Evolutionary conservation across 2,888 invertebrate genomes (phyloP), one percentile per base, ranked within the genome.

Genomic region (Cetonia aurata): DNA sequence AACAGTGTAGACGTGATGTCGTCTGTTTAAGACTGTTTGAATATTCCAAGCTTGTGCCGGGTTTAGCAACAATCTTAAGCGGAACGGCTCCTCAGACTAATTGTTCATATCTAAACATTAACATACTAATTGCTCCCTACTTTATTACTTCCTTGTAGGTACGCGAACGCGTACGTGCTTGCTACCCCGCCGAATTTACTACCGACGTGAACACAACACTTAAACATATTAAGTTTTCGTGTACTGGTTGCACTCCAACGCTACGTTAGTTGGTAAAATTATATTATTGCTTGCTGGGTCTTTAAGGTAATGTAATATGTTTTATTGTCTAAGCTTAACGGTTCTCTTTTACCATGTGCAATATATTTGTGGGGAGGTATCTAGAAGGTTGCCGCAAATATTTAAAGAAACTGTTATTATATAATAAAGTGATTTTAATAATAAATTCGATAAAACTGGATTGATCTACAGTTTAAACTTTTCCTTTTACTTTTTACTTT

Each of bases 31-130:
- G 78, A 78, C 82, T 84, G 83, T 81, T 84, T 85, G 83, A 84
- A 84, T 85, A 85, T 85, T 85, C 85, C 84, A 84, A 83, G 81
- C 84, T 83, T 84, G 85, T 84, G 81, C 83, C 77, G 77, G 78
- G 80, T 81, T 81, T 80, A 80, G 78, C 79, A 79, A 78, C 79
- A 79, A 79, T 79, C 79, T 81, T 78, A 80, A 57, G 78, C 79
- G 79, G 80, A 80, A 80, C 78, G 80, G 80, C 82, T 82, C 80
- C 79, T 81, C 79, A 80, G 81, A 81, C 83, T 83, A 83, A 84
- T 83, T 83, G 83, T 81, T 83, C 83, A 82, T 84, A 83, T 84
- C 83, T 83, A 77, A 80, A 79, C 82, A 83, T 83, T 84, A 82
- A 80, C 82, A 83, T 83, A 79, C 81, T 83, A 84, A 83, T 83